These are phyloP conservation scores for Lepidostoma basale DNA, from an alignment of 1,140 invertebrate species.

Conservation along the genomic window DNA sequence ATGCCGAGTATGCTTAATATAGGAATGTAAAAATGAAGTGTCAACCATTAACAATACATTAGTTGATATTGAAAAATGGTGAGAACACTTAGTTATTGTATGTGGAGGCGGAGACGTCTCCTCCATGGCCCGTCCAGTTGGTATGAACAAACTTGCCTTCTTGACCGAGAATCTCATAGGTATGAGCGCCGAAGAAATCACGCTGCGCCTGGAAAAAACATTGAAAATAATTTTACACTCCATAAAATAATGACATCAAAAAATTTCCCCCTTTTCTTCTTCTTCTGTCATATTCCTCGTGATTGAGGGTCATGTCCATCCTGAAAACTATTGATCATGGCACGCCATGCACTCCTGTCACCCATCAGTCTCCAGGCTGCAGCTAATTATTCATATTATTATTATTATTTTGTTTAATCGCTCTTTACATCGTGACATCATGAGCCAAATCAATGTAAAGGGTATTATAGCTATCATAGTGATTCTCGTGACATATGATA, in stretches of 20 bases:
- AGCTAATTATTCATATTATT: too few species aligned
- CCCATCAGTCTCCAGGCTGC: too few species aligned
- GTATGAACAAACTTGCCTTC: slow-evolving; percentile 95
- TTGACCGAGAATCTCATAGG: slow-evolving; percentile 87
- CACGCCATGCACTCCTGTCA: too few species aligned
- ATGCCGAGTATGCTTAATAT: background rate
- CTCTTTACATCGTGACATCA: too few species aligned
- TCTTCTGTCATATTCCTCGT: too few species aligned
- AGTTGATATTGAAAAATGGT: background rate
- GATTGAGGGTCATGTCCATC: too few species aligned
- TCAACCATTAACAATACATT: background rate
- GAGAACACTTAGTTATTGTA: slow-evolving; percentile 63
- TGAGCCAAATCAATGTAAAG: too few species aligned
- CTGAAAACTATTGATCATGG: too few species aligned
- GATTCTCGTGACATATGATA: too few species aligned
- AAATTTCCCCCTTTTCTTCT: too few species aligned
- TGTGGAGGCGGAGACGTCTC: slow-evolving; percentile 93
- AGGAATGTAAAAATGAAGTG: background rate
- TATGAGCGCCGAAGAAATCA: slow-evolving; percentile 99
- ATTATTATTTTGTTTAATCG: too few species aligned
- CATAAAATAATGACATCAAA: background rate
- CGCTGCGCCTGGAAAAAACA: slow-evolving; percentile 80
- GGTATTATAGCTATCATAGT: too few species aligned
- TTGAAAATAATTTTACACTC: background rate
- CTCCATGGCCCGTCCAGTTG: slow-evolving; percentile 98